Base-by-base conservation (phyloP, 2,797 vertebrate genomes). In the Cossypha caffra region DNA sequence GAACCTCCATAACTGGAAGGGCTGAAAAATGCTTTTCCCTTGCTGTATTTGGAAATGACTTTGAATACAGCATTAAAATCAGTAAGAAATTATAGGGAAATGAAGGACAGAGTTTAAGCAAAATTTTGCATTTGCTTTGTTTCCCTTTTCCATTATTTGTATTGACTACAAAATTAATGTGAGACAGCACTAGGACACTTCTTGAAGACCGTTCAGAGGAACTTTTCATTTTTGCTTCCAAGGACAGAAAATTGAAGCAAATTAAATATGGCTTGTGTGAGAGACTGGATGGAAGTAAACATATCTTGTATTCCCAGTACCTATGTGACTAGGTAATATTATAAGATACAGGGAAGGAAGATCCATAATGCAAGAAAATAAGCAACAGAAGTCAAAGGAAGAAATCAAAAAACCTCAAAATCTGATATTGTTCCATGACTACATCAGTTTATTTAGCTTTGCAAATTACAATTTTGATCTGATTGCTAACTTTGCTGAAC, bases 391-490 rank as follows among this genome's bases (percentile, higher is more conserved):
- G 23, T 23, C 21, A 58, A 86, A 67, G 14, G 5, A n/a, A 66
- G 48, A 51, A 75, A 64, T 63, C 16, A 11, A 64, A 84, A 7
- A 75, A 7, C 2, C 17, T 79, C 71, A 89, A 83, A 86, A 80
- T 33, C 29, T 47, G 64, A 48, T 85, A 47, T 20, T 77, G 9
- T 71, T 95, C 47, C 12, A 20, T 55, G 31, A 8, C 23, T 58
- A 33, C n/a, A 76, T 54, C 20, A 52, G 19, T 48, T 66, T 83
- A 40, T 83, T 94, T 92, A 84, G 43, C 28, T 88, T 93, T 81
- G 55, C 45, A 94, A 93, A 92, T 94, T 84, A 84, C 40, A 75
- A 4, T 64, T 90, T 92, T 80, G 67, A 72, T 50, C 63, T 35
- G 31, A 81, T 66, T 77, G 43, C 66, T 91, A 92, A 68, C 67